Base-by-base conservation (phyloP, 2,797 vertebrate genomes). In the Sphaeramia orbicularis region DNA sequence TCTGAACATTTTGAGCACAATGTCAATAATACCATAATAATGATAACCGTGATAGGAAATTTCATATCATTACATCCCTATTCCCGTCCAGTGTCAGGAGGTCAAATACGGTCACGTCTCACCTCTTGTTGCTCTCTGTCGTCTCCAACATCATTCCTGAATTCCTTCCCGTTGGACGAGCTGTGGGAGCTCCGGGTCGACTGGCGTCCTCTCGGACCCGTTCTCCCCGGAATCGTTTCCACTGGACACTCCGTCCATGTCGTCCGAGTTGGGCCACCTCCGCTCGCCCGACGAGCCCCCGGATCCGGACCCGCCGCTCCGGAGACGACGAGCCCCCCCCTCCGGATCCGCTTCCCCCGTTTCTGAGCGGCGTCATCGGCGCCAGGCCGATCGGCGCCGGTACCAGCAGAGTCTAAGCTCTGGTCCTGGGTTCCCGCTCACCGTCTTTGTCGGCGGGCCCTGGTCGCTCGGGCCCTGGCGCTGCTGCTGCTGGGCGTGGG, bases 91-190 rank as follows among this genome's bases (percentile, higher is more conserved):
- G n/a, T n/a, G n/a, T n/a, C 24, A 21, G 2, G 21, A 24, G 21
- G 21, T 24, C 21, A 24, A 4, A 4, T 24, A 24, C 24, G 21
- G 4, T 24, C 21, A 24, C 21, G 21, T 30, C 56, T 45, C 59
- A 97, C 96, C 96, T 98, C 81, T 97, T 95, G 90, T 92, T 96
- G 93, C 95, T 97, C 84, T 95, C 96, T 0, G 95, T 95, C 0
- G 91, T 96, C 45, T 95, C 94, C 83, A 97, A 86, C 90, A 96
- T 87, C 88, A 97, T 92, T 56, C 93, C 96, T 0, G 96, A 97
- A 84, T 98, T 96, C 70, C 70, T 97, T 97, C 53, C 95, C 94
- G 0, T 96, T 96, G 0, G 95, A 96, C 15, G 94, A 96, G 64
- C 93, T 94, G 72, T 95, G 93, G 10, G 95, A 96, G 81, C 96